A percentile compares a stretch with the other conserved stretches of the same genome.
Conservation (phyloP, 2,888 invertebrate species). For the Disparrhopalites patrizii region DNA sequence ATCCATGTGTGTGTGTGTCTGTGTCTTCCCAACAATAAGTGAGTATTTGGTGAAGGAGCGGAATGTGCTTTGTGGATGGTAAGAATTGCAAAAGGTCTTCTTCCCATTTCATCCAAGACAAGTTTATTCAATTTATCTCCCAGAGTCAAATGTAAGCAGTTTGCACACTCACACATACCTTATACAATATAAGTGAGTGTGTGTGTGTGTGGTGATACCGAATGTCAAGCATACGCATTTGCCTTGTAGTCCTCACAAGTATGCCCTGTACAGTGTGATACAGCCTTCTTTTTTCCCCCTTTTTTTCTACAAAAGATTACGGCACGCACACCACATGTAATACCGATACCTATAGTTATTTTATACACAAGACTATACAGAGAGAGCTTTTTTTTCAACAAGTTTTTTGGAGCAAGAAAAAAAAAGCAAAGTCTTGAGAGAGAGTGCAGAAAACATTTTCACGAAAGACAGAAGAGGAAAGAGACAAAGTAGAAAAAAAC, state of each 20-base stretch:
- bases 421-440: slow-evolving; percentile 24
- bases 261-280: too few species aligned
- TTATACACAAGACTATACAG: too few species aligned
- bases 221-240: too few species aligned
- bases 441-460: slow-evolving; percentile 27
- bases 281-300: too few species aligned
- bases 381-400: too few species aligned
- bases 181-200: too few species aligned
- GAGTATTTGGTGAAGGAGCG: not conserved
- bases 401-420: too few species aligned
- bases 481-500: slow-evolving; percentile 14
- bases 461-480: slow-evolving; percentile 12
- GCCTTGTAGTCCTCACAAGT: too few species aligned
- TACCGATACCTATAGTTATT: too few species aligned
- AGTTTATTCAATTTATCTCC: slow-evolving; percentile 30
- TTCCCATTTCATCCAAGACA: slow-evolving; percentile 23
- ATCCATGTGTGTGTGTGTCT: not conserved
- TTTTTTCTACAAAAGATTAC: too few species aligned
- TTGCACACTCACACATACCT: slow-evolving; percentile 20
- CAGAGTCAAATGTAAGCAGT: slow-evolving; percentile 20
- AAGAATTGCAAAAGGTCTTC: slow-evolving; percentile 18
- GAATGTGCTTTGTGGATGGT: slow-evolving; percentile 2
- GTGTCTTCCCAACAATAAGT: too few species aligned
- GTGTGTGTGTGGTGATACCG: slow-evolving; percentile 14
- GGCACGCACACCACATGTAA: too few species aligned